Conservation (phyloP, 37 sponge, comb jelly and placozoan genomes). For the Mnemiopsis leidyi region DNA sequence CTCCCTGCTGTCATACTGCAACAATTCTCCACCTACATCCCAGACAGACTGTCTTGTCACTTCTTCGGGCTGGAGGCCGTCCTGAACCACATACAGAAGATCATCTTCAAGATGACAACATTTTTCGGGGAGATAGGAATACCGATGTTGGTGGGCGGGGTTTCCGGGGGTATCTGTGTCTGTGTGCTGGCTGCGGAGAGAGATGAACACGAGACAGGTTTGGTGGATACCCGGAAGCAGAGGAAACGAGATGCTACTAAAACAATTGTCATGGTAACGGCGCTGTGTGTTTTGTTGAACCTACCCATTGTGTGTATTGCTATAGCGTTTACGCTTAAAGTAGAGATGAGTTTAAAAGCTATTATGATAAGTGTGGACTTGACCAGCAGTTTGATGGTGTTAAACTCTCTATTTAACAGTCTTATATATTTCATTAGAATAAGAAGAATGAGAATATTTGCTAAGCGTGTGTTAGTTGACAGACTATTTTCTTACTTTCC, state of each 20-base stretch:
- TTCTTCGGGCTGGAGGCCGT: neutral
- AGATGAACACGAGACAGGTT: neutral
- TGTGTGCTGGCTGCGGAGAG: neutral
- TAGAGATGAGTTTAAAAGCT: neutral
- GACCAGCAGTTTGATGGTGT: neutral
- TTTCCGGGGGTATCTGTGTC: neutral
- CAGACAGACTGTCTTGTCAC: neutral
- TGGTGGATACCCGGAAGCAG: neutral
- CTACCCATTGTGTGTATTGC: neutral
- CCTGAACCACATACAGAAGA: neutral
- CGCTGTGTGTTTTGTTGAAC: neutral
- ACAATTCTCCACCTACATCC: neutral
- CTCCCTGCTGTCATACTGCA: neutral
- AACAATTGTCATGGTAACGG: neutral
- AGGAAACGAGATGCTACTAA: neutral
- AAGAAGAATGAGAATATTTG: neutral
- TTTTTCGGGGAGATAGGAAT: constrained; percentile 6
- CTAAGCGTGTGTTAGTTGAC: too few relatives aligned
- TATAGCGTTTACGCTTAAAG: neutral
- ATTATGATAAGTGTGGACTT: neutral
- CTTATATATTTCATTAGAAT: neutral
- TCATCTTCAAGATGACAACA: neutral
- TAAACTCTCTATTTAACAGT: constrained; percentile 27
- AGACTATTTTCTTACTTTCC: too few relatives aligned
- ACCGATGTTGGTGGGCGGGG: neutral